Conservation (phyloP, 1,140 invertebrate species). For the Cydia pomonella region DNA sequence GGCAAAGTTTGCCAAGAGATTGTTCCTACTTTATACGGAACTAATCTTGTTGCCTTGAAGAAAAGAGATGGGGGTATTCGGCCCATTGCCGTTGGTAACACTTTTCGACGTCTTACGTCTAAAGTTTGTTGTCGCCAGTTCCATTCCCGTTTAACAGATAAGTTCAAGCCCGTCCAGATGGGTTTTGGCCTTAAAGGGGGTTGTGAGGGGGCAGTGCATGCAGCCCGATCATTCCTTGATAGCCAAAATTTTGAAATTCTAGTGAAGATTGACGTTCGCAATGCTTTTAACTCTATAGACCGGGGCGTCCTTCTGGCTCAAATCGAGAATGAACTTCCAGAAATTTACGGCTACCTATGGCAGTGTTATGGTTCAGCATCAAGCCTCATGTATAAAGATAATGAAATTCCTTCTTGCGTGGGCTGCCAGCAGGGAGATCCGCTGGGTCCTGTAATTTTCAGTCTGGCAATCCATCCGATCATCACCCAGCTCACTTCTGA, state of each 20-base stretch:
- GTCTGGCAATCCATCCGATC: not conserved
- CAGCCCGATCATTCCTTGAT: not conserved
- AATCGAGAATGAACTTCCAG: not conserved
- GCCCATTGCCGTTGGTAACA: too few relatives aligned
- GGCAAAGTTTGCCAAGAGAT: too few relatives aligned
- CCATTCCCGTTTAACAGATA: not conserved
- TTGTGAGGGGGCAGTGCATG: conserved; percentile 3
- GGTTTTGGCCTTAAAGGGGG: conserved; percentile 2
- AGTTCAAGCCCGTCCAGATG: not conserved
- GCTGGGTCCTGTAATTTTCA: not conserved
- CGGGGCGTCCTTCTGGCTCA: not conserved
- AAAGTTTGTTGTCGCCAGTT: too few relatives aligned
- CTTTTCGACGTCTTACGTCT: too few relatives aligned
- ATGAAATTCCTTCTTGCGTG: not conserved
- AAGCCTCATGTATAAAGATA: not conserved
- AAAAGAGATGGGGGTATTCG: too few relatives aligned
- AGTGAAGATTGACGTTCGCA: not conserved
- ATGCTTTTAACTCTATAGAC: not conserved
- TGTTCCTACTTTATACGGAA: too few relatives aligned
- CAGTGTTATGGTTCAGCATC: not conserved
- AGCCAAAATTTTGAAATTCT: not conserved
- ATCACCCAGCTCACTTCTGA: not conserved
- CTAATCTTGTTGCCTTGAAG: too few relatives aligned
- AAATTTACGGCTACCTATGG: not conserved
- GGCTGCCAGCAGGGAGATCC: not conserved